Conservation (phyloP, 2,888 invertebrate species). For the Coenonympha arcania region DNA sequence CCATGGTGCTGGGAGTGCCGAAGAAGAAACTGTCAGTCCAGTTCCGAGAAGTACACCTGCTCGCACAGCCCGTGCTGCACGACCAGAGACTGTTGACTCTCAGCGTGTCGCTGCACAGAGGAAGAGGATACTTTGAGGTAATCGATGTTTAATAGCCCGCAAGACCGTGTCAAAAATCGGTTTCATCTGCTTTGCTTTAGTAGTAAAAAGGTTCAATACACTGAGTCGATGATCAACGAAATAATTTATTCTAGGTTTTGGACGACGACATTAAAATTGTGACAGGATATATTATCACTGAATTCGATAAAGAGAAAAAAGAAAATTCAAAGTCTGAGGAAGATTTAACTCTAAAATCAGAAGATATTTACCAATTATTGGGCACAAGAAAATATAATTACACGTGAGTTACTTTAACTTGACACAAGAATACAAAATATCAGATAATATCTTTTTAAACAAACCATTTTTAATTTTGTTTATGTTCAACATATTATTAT, state of each 20-base stretch:
- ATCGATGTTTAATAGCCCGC: too few species aligned
- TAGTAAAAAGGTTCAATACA: too few species aligned
- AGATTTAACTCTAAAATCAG: slow-evolving; percentile 27
- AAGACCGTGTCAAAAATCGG: too few species aligned
- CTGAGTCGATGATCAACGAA: too few species aligned
- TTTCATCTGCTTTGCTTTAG: too few species aligned
- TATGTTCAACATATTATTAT: too few species aligned
- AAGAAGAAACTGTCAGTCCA: slow-evolving; percentile 78
- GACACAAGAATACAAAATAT: too few species aligned
- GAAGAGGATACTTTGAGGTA: slow-evolving; percentile 75
- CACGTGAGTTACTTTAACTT: slow-evolving; percentile 31
- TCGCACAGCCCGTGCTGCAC: slow-evolving; percentile 71
- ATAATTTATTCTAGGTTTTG: slow-evolving; percentile 32
- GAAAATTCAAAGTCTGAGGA: neutral
- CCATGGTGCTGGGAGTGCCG: slow-evolving; percentile 73
- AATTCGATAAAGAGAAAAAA: neutral
- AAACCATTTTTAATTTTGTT: too few species aligned
- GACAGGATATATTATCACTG: slow-evolving; percentile 31
- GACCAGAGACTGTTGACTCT: slow-evolving; percentile 72
- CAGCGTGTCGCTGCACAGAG: slow-evolving; percentile 74
- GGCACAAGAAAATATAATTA: slow-evolving; percentile 36
- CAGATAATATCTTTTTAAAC: too few species aligned
- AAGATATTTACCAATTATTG: slow-evolving; percentile 40
- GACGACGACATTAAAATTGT: slow-evolving; percentile 37
- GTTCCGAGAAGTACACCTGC: slow-evolving; percentile 76